Evolutionary conservation across 1,140 invertebrate genomes (phyloP).

Genomic region (Epicauta chinensis): DNA sequence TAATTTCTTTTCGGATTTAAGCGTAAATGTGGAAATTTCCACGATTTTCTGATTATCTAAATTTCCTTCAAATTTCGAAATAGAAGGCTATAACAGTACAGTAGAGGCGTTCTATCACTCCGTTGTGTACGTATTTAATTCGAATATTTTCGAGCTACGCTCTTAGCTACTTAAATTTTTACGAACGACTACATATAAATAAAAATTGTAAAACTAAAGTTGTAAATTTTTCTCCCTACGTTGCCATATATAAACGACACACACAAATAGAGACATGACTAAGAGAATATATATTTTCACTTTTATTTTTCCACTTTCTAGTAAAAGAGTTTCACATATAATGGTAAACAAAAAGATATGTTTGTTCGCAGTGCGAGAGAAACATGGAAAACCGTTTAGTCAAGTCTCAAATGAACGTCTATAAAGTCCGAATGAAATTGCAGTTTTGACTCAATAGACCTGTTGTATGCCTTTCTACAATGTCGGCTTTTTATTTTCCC

Average conservation of each 20-base stretch:
- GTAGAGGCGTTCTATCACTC: no score
- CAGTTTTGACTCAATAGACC: background rate
- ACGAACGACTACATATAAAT: slow-evolving; percentile 1
- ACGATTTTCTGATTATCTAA: no score
- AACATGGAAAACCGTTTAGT: slow-evolving; percentile 23
- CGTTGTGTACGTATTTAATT: no score
- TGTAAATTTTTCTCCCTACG: no score
- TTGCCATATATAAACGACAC: no score
- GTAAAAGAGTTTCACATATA: slow-evolving; percentile 7
- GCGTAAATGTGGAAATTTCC: no score
- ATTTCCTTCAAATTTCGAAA: no score
- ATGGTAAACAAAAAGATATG: slow-evolving; percentile 18
- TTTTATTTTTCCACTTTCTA: slow-evolving; percentile 9
- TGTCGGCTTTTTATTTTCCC: slow-evolving; percentile 1
- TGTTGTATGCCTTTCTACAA: background rate
- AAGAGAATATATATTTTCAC: no score
- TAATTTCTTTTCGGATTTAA: no score
- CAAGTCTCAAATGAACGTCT: slow-evolving; percentile 8
- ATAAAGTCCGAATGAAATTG: slow-evolving; percentile 12
- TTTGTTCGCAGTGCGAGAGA: slow-evolving; percentile 6
- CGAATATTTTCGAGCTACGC: no score
- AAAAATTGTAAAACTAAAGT: background rate
- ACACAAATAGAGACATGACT: no score
- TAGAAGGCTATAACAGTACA: no score
- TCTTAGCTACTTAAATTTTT: slow-evolving; percentile 1